Evolutionary conservation across 2,113 vertebrate species (phyloP), one percentile per base, ranked within the genome.

Genomic region (Bufo bufo): DNA sequence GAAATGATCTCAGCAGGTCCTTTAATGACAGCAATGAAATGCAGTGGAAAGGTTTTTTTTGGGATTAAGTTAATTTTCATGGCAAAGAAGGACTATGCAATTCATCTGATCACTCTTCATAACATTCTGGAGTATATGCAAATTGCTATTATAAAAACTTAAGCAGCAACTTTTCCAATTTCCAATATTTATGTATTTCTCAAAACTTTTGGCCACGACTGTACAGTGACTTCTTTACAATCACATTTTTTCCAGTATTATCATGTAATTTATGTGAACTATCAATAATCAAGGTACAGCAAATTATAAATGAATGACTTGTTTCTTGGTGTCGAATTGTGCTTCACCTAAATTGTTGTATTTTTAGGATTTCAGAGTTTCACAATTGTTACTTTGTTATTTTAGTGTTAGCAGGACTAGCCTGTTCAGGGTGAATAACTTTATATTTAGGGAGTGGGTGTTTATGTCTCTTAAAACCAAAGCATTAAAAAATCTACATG

Each of bases 301-400:
- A 71, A 12, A 43, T 23, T 69, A 10, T 43, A 8, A 72, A 20
- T 75, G 72, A 75, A 75, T 4, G 4, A 45, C 7, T 74, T 75
- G 47, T 75, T 75, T 50, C 8, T 50, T 3, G 19, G 6, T 8
- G 2, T 47, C 6, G 8, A 49, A 49, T 9, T 49, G 14, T 47
- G 47, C 47, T 74, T 19, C 14, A 10, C 45, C 1, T 3, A 75
- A 50, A 75, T 17, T 75, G 14, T 45, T 69, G 1, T 43, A 17
- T 49, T n/a, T 79, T 56, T 58, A 79, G 56, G 7, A 78, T 79
- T 79, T 79, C 13, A 54, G 49, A 33, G 7, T 79, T 78, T 56
- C 54, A 79, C 77, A 79, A 79, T 79, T 58, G 52, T 33, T 79
- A 23, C 77, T 33, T 79, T 43, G 54, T 83, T 83, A 52, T 33